These are phyloP conservation scores for Enteromius argenteus DNA, from an alignment of 2,797 vertebrate species.

Conservation along the genomic window DNA sequence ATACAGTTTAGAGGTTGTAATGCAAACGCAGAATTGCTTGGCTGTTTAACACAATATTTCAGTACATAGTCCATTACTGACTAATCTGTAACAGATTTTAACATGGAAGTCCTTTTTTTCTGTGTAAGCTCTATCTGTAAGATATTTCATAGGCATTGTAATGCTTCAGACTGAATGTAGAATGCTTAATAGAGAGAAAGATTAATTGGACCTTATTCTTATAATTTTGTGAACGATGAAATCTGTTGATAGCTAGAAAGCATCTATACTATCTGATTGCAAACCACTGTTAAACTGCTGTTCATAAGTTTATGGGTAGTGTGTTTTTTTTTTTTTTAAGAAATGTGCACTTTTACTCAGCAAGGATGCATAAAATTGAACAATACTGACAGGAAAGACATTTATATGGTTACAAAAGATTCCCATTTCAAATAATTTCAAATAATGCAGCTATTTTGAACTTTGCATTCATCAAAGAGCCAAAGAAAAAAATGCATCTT, in stretches of 20 bases:
- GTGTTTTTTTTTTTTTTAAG: neutral
- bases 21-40: neutral
- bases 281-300: neutral
- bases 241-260: neutral
- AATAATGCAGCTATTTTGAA: neutral
- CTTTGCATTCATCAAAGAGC: neutral
- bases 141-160: neutral
- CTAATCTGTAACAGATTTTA: neutral
- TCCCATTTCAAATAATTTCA: neutral
- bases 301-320: neutral
- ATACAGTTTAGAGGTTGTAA: conserved; percentile 3
- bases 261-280: neutral
- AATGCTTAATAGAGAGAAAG: neutral
- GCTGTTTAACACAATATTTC: neutral
- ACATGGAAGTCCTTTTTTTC: neutral
- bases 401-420: neutral
- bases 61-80: neutral
- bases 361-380: neutral
- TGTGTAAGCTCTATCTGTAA: neutral
- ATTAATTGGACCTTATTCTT: neutral
- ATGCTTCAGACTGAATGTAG: neutral
- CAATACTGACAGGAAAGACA: neutral
- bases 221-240: neutral
- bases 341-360: neutral
- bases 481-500: neutral